These are phyloP conservation scores for Notodonta ziczac DNA, from an alignment of 2,888 invertebrate genomes.

Conservation along the genomic window DNA sequence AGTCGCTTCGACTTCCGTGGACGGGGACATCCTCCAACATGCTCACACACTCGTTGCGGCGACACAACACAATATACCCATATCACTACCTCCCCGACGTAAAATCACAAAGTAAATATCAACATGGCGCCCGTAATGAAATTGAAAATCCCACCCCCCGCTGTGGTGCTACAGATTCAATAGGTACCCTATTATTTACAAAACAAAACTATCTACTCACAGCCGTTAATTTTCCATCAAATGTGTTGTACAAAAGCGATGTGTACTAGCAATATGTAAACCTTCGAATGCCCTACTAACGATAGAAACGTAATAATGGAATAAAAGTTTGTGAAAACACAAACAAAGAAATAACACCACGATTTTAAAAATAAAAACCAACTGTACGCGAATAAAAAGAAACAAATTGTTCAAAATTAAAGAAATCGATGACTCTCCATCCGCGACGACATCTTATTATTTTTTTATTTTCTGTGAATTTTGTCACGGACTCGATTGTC, in stretches of 20 bases:
- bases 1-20: constrained; percentile 76
- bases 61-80: constrained; percentile 71
- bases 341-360: constrained; percentile 35
- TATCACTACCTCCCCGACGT: constrained; percentile 59
- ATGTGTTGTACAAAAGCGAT: constrained; percentile 20
- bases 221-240: constrained; percentile 37
- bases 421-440: constrained; percentile 66
- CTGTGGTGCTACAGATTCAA: constrained; percentile 5
- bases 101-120: constrained; percentile 78
- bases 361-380: constrained; percentile 36
- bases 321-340: constrained; percentile 21
- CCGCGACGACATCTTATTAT: constrained; percentile 57
- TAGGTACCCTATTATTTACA: background rate
- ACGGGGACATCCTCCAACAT: constrained; percentile 84
- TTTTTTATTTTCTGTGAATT: constrained; percentile 31
- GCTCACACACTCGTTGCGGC: constrained; percentile 67
- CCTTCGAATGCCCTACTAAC: constrained; percentile 31
- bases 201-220: constrained; percentile 35
- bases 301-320: constrained; percentile 26
- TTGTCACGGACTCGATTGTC: constrained; percentile 6
- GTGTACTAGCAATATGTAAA: constrained; percentile 18
- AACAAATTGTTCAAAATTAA: constrained; percentile 66
- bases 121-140: constrained; percentile 75
- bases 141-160: constrained; percentile 33
- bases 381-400: constrained; percentile 44